Base-by-base conservation (phyloP, 2,888 invertebrate species). In the Polylopha cassiicola region DNA sequence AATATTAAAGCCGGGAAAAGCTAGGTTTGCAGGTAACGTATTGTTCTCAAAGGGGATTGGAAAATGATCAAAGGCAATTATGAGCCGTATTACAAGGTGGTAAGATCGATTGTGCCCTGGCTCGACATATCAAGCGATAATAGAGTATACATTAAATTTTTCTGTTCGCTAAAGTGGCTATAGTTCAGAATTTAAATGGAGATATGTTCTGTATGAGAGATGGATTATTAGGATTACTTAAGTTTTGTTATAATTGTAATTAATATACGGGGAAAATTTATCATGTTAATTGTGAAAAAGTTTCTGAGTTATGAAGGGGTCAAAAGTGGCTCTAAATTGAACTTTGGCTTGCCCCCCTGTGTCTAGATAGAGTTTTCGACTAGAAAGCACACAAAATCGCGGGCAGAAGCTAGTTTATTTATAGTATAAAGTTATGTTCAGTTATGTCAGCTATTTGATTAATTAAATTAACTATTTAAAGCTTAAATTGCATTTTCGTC, bases 11-110 rank as follows among this genome's bases (percentile, higher is more conserved):
- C 43, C 30, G 27, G 24, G 33, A 21, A 24, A 38, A 33, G 41
- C 41, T 30, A 41, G 41, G 36, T 38, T 34, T 10, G 37, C 43
- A 43, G 43, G 43, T 43, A 43, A 43, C 29, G 29, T 30, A 38
- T 43, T 43, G 43, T 38, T 43, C 38, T 32, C 37, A 10, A 16
- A 16, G 37, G 37, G 43, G 16, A 38, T 38, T 21, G 29, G 24
- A 9, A 26, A 16, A 17, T n/a, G 14, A 20, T 29, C 36, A 13
- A 3, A 30, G 18, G 7, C 29, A 9, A 30, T 13, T 36, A 26
- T 16, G 9, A 30, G 30, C 41, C 26, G n/a, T 36, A 36, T 36
- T 21, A 6, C 41, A 7, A 2, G 10, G 24, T 2, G 6, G 4
- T 9, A 41, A 2, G 30, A 15, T 26, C 6, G 11, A 17, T 13